These are phyloP conservation scores for Hirudinaria manillensis DNA, from an alignment of 2,888 invertebrate genomes.

Conservation along the genomic window DNA sequence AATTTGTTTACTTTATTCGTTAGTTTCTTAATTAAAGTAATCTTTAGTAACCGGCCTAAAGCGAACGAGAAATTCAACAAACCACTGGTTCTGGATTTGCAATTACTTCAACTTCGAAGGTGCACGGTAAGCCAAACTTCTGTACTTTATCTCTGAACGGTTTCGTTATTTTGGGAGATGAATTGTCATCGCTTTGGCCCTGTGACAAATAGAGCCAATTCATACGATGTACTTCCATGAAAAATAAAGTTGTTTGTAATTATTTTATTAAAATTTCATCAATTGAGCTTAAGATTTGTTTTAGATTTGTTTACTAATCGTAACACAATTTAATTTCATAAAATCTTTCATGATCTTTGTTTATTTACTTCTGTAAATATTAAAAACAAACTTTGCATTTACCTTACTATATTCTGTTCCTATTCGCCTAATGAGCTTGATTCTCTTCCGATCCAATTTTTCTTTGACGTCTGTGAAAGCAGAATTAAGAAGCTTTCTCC, in stretches of 20 bases:
- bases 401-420: neutral
- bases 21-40: no score
- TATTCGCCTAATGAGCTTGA: neutral
- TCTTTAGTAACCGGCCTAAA: no score
- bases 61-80: no score
- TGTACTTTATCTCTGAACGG: slow-evolving; percentile 13
- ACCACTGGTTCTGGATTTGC: slow-evolving; percentile 23
- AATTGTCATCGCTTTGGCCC: no score
- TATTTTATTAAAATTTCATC: neutral
- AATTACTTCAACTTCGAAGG: slow-evolving; percentile 19
- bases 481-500: slow-evolving; percentile 6
- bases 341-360: neutral
- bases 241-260: neutral
- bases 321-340: neutral
- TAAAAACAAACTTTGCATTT: neutral
- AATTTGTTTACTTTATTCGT: neutral
- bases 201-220: no score
- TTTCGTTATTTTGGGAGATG: slow-evolving; percentile 15
- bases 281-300: neutral
- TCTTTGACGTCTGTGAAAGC: slow-evolving; percentile 20
- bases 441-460: slow-evolving; percentile 12
- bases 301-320: neutral
- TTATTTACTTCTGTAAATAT: neutral
- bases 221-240: neutral
- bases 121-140: slow-evolving; percentile 28